Evolutionary conservation across 2,797 vertebrate genomes (phyloP).

Genomic region (Brachyalestes nurse): DNA sequence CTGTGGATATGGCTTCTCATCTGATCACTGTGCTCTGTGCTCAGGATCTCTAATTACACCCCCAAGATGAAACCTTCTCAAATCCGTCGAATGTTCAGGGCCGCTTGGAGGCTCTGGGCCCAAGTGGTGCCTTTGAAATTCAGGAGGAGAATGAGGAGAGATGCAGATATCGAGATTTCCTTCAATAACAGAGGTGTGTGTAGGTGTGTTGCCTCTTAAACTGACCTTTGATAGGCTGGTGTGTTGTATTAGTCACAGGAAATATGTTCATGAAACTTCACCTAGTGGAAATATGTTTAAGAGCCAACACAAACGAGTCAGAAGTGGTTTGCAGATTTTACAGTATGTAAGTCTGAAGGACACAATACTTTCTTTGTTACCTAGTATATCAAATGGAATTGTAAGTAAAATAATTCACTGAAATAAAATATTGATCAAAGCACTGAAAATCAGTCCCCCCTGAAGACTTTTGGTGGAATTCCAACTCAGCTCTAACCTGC

Average conservation of each 20-base stretch:
- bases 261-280: neutral
- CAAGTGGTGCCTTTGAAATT: conserved; percentile 60
- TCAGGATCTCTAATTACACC: conserved; percentile 60
- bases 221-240: neutral
- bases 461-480: too few relatives aligned
- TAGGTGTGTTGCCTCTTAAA: neutral
- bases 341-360: neutral
- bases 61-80: conserved; percentile 27
- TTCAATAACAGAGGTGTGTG: conserved; percentile 66
- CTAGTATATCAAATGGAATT: too few relatives aligned
- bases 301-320: neutral
- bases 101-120: conserved; percentile 70
- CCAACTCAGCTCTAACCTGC: too few relatives aligned
- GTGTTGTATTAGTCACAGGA: neutral
- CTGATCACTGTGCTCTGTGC: neutral
- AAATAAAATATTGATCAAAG: too few relatives aligned
- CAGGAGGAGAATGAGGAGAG: conserved; percentile 43
- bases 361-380: neutral
- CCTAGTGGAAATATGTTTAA: neutral
- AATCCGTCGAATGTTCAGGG: conserved; percentile 57
- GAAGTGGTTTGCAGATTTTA: neutral
- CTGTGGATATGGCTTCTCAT: too few relatives aligned
- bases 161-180: conserved; percentile 71
- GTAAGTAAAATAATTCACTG: too few relatives aligned
- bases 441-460: too few relatives aligned